These are phyloP conservation scores for Sphaerodactylus townsendi DNA, from an alignment of 2,113 vertebrate genomes.

Conservation along the genomic window DNA sequence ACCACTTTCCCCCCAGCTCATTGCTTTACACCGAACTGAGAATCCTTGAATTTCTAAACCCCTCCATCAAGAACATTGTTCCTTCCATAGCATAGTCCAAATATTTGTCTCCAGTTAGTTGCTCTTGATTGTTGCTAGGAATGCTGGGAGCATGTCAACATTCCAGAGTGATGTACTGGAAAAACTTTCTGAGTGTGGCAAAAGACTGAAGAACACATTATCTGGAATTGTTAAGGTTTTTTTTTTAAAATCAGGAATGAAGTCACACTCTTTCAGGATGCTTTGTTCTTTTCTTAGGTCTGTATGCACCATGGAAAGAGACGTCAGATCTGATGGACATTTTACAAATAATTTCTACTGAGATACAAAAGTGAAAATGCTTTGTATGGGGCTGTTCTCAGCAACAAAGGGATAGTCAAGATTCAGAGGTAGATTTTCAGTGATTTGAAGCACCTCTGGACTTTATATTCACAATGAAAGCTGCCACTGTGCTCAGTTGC, in stretches of 20 bases:
- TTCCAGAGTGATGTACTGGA: background rate
- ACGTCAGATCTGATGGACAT: background rate
- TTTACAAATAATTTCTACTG: conserved; percentile 7
- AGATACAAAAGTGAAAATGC: conserved; percentile 40
- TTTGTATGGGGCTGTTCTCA: background rate
- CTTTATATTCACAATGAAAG: too few relatives aligned
- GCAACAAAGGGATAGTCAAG: conserved; percentile 32
- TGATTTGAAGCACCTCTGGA: too few relatives aligned
- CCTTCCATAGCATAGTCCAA: background rate
- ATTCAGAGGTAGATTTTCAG: conserved; percentile 24
- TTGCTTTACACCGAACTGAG: background rate
- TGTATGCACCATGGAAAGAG: background rate
- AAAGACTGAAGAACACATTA: background rate
- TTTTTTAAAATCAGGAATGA: background rate
- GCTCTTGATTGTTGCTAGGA: background rate
- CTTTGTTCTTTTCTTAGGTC: conserved; percentile 23
- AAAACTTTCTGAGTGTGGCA: background rate
- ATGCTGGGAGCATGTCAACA: background rate
- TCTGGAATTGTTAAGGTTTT: background rate
- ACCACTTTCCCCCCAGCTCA: background rate
- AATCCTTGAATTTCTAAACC: conserved; percentile 10
- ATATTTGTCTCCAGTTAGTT: background rate
- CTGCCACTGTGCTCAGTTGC: too few relatives aligned
- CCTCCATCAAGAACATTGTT: conserved; percentile 13
- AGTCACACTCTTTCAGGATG: background rate